Evolutionary conservation across 2,797 vertebrate genomes (phyloP), one percentile per base, ranked within the genome.

Genomic region (Esox masquinongy): DNA sequence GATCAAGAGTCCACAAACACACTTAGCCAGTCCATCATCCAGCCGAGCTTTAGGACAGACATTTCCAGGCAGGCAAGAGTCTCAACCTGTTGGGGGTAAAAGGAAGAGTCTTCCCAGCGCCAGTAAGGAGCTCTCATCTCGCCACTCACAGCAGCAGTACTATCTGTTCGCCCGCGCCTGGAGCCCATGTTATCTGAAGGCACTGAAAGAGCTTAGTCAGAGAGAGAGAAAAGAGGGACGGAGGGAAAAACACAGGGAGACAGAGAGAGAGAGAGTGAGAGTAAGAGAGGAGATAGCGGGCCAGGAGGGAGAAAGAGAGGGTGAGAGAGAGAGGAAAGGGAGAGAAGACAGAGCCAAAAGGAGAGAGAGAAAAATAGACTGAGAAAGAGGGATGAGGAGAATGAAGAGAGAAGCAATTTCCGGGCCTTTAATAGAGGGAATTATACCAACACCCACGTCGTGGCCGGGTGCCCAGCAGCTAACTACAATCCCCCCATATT

Each of bases 351-450:
- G 39, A 34, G 24, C 16, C 0, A 64, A 24, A 22, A 61, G 16
- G 43, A 71, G 69, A 17, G 47, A 51, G 39, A 24, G 17, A 19
- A 4, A 72, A 49, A 72, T 15, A 72, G 50, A 72, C 26, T 39
- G 71, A 24, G 51, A 72, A 26, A 72, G 26, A 22, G 49, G 19
- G 22, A 56, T 49, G 16, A 72, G 70, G 51, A 50, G 31, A 51
- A 72, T 17, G 34, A 51, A 72, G 71, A 72, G 51, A 36, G 70
- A 56, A 56, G 51, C 19, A 7, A 56, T 56, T 56, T 56, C 2
- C 53, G 9, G 53, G 53, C 9, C 53, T 56, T 56, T 56, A 56
- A 56, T 56, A 56, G n/a, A 56, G n/a, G n/a, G 53, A 56, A 22
- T 56, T 56, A 56, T 56, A 56, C 19, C 53, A 56, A 22, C n/a